phyloP scores from a whole-genome alignment of 2,888 invertebrate genomes.

The Melolontha melolontha region DNA sequence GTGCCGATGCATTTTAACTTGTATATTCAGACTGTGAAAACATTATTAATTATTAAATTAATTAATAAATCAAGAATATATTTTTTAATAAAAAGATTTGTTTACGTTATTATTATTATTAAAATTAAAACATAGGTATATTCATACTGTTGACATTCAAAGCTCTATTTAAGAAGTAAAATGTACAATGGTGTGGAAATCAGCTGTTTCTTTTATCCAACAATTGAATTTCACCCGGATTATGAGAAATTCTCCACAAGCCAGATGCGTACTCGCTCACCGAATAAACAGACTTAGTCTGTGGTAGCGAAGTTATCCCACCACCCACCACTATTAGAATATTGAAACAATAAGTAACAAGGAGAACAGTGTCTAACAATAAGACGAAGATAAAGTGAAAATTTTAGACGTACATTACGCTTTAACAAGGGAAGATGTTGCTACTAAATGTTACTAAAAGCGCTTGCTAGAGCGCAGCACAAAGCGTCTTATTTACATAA shows the following conservation, averaged over 20 bases:
- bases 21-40: too few relatives aligned
- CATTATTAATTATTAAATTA: too few relatives aligned
- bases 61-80: too few relatives aligned
- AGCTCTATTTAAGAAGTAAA: too few relatives aligned
- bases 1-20: too few relatives aligned
- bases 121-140: too few relatives aligned
- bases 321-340: background rate
- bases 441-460: background rate
- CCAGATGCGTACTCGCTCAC: conserved; percentile 12
- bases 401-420: conserved; percentile 1
- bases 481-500: conserved; percentile 26
- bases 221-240: conserved; percentile 1
- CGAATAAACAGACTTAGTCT: conserved; percentile 7
- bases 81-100: too few relatives aligned
- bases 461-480: background rate
- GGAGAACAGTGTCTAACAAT: background rate
- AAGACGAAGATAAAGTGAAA: conserved; percentile 4
- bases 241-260: conserved; percentile 16
- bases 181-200: too few relatives aligned
- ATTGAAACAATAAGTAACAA: background rate
- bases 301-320: background rate
- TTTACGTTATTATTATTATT: too few relatives aligned
- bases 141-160: too few relatives aligned
- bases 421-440: background rate
- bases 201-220: too few relatives aligned